Evolutionary conservation across 2,797 vertebrate species (phyloP).

Genomic region (Pogonophryne albipinna): DNA sequence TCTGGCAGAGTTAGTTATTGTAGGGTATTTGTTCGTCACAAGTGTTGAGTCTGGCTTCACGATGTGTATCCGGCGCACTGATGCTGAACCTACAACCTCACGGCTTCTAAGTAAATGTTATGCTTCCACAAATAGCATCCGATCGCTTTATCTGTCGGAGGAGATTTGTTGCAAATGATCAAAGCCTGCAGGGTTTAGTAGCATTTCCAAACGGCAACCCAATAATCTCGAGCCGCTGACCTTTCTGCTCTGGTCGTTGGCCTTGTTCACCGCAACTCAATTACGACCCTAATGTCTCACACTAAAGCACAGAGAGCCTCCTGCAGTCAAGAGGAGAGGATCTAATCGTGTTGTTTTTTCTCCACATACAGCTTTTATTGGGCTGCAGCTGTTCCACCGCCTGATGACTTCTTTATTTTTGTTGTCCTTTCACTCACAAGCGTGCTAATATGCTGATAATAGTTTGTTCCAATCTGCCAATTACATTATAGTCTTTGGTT

Average conservation of each 20-base stretch:
- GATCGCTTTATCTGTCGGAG: constrained; percentile 77
- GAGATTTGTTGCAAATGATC: constrained; percentile 80
- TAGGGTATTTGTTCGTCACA: constrained; percentile 2
- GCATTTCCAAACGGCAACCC: constrained; percentile 80
- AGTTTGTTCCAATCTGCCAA: constrained; percentile 12
- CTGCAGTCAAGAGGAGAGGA: constrained; percentile 58
- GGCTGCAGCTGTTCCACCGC: constrained; percentile 16
- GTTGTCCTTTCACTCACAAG: constrained; percentile 13
- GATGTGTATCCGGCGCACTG: constrained; percentile 37
- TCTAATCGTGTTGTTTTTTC: constrained; percentile 48
- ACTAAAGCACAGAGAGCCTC: constrained; percentile 70
- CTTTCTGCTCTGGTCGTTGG: constrained; percentile 77
- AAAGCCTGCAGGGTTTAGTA: constrained; percentile 72
- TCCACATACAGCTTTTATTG: constrained; percentile 24
- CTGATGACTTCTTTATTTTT: constrained; percentile 20
- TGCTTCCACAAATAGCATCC: constrained; percentile 77
- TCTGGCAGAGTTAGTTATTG: constrained; percentile 25
- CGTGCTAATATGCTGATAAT: constrained; percentile 19
- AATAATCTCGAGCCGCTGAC: constrained; percentile 82
- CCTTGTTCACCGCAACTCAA: constrained; percentile 79
- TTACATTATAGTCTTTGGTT: constrained; percentile 2
- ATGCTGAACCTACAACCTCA: constrained; percentile 61
- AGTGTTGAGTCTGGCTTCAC: constrained; percentile 18
- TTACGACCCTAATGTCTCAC: constrained; percentile 78
- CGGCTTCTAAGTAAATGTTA: constrained; percentile 77